Conservation (phyloP, 2,888 invertebrate genomes). For the Philaethria dido region DNA sequence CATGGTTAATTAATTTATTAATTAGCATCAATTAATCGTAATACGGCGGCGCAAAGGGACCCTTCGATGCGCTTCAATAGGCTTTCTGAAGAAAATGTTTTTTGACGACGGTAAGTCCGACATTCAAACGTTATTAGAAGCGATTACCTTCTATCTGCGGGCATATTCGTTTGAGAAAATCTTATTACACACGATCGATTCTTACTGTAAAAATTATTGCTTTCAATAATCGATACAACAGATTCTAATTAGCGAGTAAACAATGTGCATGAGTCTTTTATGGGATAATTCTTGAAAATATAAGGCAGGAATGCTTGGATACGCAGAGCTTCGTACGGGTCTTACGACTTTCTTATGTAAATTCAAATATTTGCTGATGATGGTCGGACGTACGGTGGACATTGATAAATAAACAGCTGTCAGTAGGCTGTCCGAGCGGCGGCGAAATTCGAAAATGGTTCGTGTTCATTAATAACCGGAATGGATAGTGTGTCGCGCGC, state of each 20-base stretch:
- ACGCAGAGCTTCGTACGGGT: slow-evolving; percentile 46
- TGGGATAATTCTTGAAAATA: slow-evolving; percentile 54
- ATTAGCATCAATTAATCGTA: slow-evolving; percentile 80
- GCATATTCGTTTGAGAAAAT: slow-evolving; percentile 52
- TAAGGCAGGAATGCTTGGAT: slow-evolving; percentile 48
- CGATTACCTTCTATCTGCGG: slow-evolving; percentile 58
- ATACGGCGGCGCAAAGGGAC: slow-evolving; percentile 60
- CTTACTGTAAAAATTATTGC: slow-evolving; percentile 22
- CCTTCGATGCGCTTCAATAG: slow-evolving; percentile 64
- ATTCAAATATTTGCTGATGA: slow-evolving; percentile 66
- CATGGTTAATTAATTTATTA: slow-evolving; percentile 81
- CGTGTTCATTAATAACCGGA: slow-evolving; percentile 73
- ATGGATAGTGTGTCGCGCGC: slow-evolving; percentile 63
- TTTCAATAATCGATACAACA: slow-evolving; percentile 51
- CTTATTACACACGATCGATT: slow-evolving; percentile 39
- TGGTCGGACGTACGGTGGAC: slow-evolving; percentile 58
- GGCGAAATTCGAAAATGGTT: slow-evolving; percentile 67
- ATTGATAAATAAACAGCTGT: slow-evolving; percentile 76
- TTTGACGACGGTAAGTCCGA: slow-evolving; percentile 59
- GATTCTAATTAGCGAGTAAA: slow-evolving; percentile 48
- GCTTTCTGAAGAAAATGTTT: slow-evolving; percentile 67
- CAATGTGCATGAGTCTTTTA: slow-evolving; percentile 58
- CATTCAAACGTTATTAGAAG: slow-evolving; percentile 55
- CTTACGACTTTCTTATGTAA: slow-evolving; percentile 54
- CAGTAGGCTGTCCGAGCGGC: slow-evolving; percentile 64